Conservation (phyloP, 2,113 vertebrate genomes). For the Urocynchramus pylzowi region DNA sequence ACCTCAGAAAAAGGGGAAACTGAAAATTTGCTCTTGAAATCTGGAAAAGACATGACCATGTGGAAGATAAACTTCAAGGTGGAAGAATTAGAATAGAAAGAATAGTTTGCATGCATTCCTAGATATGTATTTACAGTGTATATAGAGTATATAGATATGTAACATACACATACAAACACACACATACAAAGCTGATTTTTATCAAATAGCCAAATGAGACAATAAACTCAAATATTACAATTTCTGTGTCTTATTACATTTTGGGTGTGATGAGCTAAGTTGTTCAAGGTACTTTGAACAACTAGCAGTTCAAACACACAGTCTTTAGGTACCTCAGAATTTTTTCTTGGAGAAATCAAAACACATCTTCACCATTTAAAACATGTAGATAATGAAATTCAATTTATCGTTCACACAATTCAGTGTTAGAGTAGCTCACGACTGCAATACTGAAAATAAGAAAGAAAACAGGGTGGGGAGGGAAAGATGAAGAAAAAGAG, state of each 20-base stretch:
- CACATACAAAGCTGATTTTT: not conserved
- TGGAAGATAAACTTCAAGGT: not conserved
- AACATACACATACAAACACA: not conserved
- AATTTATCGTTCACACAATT: not conserved
- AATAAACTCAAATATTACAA: not conserved
- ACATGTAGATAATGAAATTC: not conserved
- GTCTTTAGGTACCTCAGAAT: not conserved
- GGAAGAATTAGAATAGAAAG: not conserved
- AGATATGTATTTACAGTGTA: not conserved
- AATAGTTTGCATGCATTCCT: not conserved
- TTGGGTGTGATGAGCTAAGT: not conserved
- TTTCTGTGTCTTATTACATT: not conserved
- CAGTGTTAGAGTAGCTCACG: not conserved
- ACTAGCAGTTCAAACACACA: not conserved
- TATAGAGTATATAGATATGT: no score
- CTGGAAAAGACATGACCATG: not conserved
- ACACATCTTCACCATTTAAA: slow-evolving; percentile 13
- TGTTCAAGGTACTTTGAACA: not conserved
- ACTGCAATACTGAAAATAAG: slow-evolving; percentile 14
- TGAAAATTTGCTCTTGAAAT: not conserved
- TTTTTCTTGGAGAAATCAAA: slow-evolving; percentile 8
- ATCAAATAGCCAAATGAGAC: not conserved
- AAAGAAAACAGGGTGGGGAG: fast-evolving
- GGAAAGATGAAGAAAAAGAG: not conserved
- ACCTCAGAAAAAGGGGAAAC: not conserved